phyloP scores from a whole-genome alignment of 2,113 vertebrate genomes.

The Notothenia coriiceps region DNA sequence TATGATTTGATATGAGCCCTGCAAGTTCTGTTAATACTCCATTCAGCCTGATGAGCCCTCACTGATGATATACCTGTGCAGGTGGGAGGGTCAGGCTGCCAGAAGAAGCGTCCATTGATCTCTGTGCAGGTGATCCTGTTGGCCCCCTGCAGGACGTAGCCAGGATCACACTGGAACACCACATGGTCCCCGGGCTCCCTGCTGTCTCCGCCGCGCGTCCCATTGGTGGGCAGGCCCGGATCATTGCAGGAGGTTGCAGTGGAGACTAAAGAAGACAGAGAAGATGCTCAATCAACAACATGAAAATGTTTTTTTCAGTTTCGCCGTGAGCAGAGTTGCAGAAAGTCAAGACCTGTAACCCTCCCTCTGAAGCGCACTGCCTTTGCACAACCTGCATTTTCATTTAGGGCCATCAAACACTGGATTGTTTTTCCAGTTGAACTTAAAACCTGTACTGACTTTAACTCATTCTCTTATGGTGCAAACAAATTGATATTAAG shows the following conservation, averaged over 20 bases:
- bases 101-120: conserved; percentile 96
- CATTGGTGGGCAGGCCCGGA: conserved; percentile 94
- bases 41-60: not conserved
- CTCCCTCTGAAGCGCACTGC: too few species aligned
- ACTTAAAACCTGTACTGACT: too few species aligned
- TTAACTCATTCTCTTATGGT: too few species aligned
- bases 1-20: too few species aligned
- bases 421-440: too few species aligned
- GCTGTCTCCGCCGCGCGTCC: conserved; percentile 94
- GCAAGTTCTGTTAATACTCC: conserved; percentile 3
- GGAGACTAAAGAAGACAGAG: conserved; percentile 85
- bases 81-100: conserved; percentile 95
- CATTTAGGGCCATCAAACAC: too few species aligned
- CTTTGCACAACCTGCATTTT: too few species aligned
- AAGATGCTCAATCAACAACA: conserved; percentile 3
- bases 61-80: conserved; percentile 86
- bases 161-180: conserved; percentile 95
- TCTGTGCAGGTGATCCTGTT: conserved; percentile 94
- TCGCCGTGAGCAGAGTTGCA: too few species aligned
- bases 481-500: too few species aligned
- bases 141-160: conserved; percentile 92
- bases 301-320: not conserved
- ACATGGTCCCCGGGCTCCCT: conserved; percentile 93
- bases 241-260: conserved; percentile 98
- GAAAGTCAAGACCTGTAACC: too few species aligned